A percentile compares a stretch with the other conserved stretches of the same genome.
Evolutionary conservation across 2,797 vertebrate species (phyloP).

Genomic region (Emys orbicularis): DNA sequence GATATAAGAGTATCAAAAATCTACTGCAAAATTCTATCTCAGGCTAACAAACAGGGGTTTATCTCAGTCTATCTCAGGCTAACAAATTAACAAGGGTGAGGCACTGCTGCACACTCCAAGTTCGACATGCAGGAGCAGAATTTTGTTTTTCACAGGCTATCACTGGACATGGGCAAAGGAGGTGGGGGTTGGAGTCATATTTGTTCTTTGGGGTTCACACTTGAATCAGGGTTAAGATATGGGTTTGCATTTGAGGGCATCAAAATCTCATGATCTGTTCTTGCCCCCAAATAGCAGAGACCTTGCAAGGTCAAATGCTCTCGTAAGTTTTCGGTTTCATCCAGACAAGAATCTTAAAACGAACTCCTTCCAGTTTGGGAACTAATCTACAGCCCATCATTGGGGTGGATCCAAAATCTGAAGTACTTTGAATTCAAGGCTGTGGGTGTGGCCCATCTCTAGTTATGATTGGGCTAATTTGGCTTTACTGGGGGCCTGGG

Average conservation of each 20-base stretch:
- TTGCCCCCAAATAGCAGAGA: neutral
- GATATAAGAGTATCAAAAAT: too few relatives aligned
- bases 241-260: neutral
- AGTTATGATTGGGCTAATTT: rapidly evolving
- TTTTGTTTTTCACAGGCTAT: neutral
- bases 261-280: rapidly evolving
- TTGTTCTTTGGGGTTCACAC: neutral
- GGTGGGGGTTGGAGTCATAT: neutral
- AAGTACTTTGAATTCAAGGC: neutral
- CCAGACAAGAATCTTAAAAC: neutral
- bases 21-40: too few relatives aligned
- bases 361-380: neutral
- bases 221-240: neutral
- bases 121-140: neutral
- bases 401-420: neutral
- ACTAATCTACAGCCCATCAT: rapidly evolving
- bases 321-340: neutral
- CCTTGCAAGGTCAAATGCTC: neutral
- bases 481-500: neutral
- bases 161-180: neutral
- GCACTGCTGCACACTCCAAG: neutral
- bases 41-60: too few relatives aligned
- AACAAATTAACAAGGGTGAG: neutral
- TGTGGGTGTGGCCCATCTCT: neutral
- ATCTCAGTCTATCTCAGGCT: too few relatives aligned